Percentiles rank a stretch among this genome's conserved stretches.
phyloP scores from a whole-genome alignment of 2,888 invertebrate genomes.

The Drosophila nr. perissopoda region DNA sequence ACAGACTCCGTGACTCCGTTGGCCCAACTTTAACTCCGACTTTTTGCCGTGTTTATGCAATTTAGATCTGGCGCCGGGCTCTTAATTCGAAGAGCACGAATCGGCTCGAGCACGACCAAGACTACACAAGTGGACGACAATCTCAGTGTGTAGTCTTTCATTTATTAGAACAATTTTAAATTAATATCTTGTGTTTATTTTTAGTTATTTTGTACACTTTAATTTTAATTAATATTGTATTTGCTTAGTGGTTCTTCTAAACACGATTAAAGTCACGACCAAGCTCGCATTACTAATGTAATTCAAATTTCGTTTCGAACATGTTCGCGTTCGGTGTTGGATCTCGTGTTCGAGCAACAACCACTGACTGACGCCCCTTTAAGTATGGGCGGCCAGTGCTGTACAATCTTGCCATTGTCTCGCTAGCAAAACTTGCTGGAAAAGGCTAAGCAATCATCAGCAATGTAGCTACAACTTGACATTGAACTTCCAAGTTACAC shows the following conservation, averaged over 20 bases:
- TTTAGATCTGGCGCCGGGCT: constrained; percentile 28
- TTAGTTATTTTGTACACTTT: neutral
- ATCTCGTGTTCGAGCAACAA: constrained; percentile 51
- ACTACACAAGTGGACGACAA: neutral
- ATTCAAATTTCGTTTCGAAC: constrained; percentile 36
- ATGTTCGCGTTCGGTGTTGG: constrained; percentile 50
- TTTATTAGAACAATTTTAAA: neutral
- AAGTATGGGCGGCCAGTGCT: constrained; percentile 38
- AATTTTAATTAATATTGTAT: neutral
- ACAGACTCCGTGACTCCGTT: constrained; percentile 61
- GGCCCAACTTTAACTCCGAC: constrained; percentile 52
- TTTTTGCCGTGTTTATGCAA: constrained; percentile 28
- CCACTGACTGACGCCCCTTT: constrained; percentile 58
- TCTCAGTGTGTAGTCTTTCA: neutral
- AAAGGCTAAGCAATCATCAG: neutral
- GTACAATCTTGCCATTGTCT: constrained; percentile 16
- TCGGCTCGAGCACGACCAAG: neutral
- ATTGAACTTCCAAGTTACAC: neutral
- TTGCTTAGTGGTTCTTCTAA: neutral
- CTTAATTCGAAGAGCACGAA: constrained; percentile 14
- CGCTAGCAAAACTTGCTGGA: constrained; percentile 20
- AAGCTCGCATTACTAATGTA: constrained; percentile 37
- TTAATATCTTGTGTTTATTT: neutral
- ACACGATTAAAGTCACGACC: constrained; percentile 23
- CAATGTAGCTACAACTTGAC: neutral